Evolutionary conservation across 2,797 vertebrate genomes (phyloP), one percentile per base, ranked within the genome.

Genomic region (Smutsia gigantea): DNA sequence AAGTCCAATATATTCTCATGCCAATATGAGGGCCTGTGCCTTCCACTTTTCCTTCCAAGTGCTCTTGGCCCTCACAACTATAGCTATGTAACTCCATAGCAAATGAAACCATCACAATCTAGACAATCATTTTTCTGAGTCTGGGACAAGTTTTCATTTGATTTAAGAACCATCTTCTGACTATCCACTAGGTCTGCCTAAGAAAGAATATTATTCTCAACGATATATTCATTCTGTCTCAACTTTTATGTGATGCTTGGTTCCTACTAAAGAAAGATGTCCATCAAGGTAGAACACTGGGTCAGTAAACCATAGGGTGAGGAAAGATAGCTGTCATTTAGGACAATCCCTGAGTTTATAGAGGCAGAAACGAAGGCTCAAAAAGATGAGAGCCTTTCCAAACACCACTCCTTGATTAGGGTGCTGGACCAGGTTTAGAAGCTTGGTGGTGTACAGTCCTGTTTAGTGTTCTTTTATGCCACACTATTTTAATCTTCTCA

Each of bases 31-130:
- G 82, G 18, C 13, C 18, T 42, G 4, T 27, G 27, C 34, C 64
- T 93, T 90, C 72, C 46, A 34, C 42, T 87, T 95, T 95, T 59
- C 69, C 64, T 95, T 77, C 68, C n/a, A 86, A 89, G 87, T 53
- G 21, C n/a, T 91, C 59, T 81, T 85, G 53, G 57, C 66, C 19
- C 10, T 92, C 82, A 19, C 14, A 82, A 2, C 18, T 21, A 9
- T 59, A 78, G 68, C 74, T 86, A 1, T 86, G 15, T 85, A 93
- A 64, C 53, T 57, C 37, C 39, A 17, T 29, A 42, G 31, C 49
- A 15, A 37, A 55, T 93, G 55, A 95, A 95, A 85, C 2, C 15
- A 81, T 77, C 42, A 82, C 29, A 89, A 46, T 92, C 51, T 89
- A 53, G 82, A 95, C 81, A 93, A 74, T 63, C 23, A 7, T 51